Conservation (phyloP, 2,113 vertebrate species). For the human region DNA sequence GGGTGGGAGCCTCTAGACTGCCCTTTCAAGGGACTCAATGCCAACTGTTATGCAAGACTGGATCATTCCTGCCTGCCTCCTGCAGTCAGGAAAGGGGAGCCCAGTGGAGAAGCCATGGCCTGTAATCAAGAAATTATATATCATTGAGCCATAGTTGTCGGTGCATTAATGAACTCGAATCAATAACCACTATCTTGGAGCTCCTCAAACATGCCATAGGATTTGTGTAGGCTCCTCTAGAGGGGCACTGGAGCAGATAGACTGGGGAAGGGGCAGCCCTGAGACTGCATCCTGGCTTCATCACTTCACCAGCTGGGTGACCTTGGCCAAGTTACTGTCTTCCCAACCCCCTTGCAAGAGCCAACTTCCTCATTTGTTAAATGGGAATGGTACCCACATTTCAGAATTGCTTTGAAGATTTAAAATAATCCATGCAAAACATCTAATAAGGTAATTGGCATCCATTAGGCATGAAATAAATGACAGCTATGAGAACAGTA, state of each 20-base stretch:
- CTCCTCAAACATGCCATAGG: background rate
- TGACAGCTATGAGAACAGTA: background rate
- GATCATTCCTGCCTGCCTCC: background rate
- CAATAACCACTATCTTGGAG: background rate
- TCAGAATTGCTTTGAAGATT: background rate
- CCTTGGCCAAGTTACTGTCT: background rate
- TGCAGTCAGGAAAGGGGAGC: background rate
- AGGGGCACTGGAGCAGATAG: background rate
- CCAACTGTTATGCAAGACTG: background rate
- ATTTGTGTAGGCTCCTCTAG: background rate
- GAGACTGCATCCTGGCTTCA: background rate
- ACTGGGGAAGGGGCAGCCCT: background rate
- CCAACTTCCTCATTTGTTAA: background rate
- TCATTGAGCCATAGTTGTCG: rapidly evolving
- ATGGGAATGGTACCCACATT: background rate
- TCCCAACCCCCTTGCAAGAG: rapidly evolving
- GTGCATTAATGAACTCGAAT: background rate
- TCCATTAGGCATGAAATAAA: background rate
- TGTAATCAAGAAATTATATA: background rate
- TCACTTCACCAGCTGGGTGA: too few species aligned
- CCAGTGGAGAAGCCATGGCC: background rate
- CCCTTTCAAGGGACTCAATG: background rate
- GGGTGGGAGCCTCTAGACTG: background rate
- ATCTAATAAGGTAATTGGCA: background rate
- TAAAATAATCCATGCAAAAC: background rate